Base-by-base conservation (phyloP, 2,113 vertebrate genomes). In the Spizaetus ornatus region DNA sequence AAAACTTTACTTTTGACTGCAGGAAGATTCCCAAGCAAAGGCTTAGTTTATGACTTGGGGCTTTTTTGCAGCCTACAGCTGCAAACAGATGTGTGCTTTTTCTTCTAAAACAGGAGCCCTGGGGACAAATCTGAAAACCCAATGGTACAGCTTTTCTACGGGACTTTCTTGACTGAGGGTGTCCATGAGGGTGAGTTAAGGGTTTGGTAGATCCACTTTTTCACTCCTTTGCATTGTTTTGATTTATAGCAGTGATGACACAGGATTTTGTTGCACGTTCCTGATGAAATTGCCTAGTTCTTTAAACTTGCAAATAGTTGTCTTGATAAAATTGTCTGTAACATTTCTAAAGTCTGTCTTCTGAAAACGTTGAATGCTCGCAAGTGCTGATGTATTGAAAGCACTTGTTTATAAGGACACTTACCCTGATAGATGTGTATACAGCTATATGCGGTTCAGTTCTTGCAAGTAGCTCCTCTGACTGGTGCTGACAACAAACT, bases 61-160 rank as follows among this genome's bases (percentile, higher is more conserved):
- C 2, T 36, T 48, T 55, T 74, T 59, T 45, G 55, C 38, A 73
- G 23, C 32, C 42, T 18, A 2, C 26, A 23, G 70, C 61, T 52
- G n/a, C 22, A 36, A 26, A 17, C 16, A 13, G 36, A 34, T 1
- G 1, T 15, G 16, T 83, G 52, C 16, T 94, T 84, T 94, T 81
- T 32, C 74, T 84, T 86, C 92, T 72, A 50, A 91, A 95, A 96
- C 95, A 99, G 99, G 53, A 99, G 76, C 50, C 96, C 98, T 52
- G 98, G 98, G 71, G 98, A 99, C 95, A 99, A 99, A 94, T 98
- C 98, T 3, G 96, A 99, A 83, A 99, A 99, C 95, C 99, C 99
- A 36, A 99, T 99, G 99, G 99, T 99, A 23, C 99, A 99, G 90
- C 99, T 99, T 18, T 99, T 99, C 97, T 99, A 99, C 0, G 99